A percentile compares a stretch with the other conserved stretches of the same genome.
Conservation (phyloP, 2,113 vertebrate species). For the Pholis gunnellus region DNA sequence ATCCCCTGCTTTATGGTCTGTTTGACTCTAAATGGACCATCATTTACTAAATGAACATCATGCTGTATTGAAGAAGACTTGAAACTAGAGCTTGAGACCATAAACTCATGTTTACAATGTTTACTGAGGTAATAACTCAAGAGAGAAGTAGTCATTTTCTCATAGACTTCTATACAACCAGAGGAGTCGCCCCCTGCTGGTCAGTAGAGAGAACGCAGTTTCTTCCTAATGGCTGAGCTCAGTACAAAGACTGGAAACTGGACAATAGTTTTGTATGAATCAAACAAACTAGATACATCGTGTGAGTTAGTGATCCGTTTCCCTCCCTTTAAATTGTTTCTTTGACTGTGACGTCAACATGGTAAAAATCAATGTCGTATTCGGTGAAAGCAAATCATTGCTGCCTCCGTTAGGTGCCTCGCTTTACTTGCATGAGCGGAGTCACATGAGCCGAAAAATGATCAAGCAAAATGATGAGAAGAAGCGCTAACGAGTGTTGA, state of each 20-base stretch:
- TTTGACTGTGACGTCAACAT: not conserved
- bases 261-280: not conserved
- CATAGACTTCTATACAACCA: too few species aligned
- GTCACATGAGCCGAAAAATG: constrained; percentile 3
- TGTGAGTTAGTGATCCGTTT: not conserved
- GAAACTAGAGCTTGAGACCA: not conserved
- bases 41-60: not conserved
- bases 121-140: too few species aligned
- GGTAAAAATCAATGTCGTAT: not conserved
- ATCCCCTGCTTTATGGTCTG: too few species aligned
- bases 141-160: too few species aligned
- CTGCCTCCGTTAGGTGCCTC: not conserved
- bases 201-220: not conserved
- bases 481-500: not conserved
- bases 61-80: not conserved
- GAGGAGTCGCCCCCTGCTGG: too few species aligned
- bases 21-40: not conserved
- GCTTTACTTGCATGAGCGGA: constrained; percentile 2
- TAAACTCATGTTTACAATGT: too few species aligned
- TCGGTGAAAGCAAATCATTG: not conserved
- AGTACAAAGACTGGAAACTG: not conserved
- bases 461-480: not conserved
- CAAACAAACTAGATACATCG: not conserved
- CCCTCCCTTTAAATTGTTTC: not conserved
- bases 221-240: too few species aligned